Evolutionary conservation across 1,140 invertebrate species (phyloP), one percentile per base, ranked within the genome.

Genomic region (Mamestra configurata): DNA sequence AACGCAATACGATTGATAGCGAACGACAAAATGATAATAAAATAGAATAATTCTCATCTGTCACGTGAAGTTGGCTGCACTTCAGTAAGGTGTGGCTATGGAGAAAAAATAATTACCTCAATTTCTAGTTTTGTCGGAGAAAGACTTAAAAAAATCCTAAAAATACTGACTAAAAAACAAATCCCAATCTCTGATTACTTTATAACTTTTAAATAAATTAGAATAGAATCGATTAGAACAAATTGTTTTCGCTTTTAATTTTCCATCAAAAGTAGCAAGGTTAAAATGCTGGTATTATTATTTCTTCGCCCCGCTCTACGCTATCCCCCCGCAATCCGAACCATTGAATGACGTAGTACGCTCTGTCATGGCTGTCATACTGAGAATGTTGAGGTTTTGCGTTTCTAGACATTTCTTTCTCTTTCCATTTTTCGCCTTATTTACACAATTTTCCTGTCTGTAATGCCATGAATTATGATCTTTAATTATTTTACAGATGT

Each of bases 361-460:
- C 24, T 11, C 55, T 59, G 55, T 35, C 75, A 40, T 11, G 31
- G 68, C 72, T 86, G 79, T 86, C 88, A 85, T 84, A 82, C 64
- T 77, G 82, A 83, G 61, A 77, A 79, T 70, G 84, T 86, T 86
- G 90, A 94, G 92, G 93, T 94, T 93, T 94, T 91, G 92, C 86
- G 93, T 94, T 93, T 77, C 93, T 77, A 93, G 87, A 72, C 68
- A 84, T 86, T 89, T 89, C 85, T 77, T 24, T n/a, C 15, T 20
- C n/a, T 68, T 73, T 64, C 76, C 11, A 68, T 13, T 49, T 55
- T 68, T 71, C 40, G n/a, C 27, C 35, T 35, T 57, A 75, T 27
- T 57, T 5, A 53, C 13, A 27, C 4, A 15, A 20, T 31, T 43
- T 61, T 70, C 5, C 24, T 24, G 6, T 55, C 10, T 59, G n/a